Evolutionary conservation across 2,888 invertebrate species (phyloP), one percentile per base, ranked within the genome.

Genomic region (Caenorhabditis wallacei): DNA sequence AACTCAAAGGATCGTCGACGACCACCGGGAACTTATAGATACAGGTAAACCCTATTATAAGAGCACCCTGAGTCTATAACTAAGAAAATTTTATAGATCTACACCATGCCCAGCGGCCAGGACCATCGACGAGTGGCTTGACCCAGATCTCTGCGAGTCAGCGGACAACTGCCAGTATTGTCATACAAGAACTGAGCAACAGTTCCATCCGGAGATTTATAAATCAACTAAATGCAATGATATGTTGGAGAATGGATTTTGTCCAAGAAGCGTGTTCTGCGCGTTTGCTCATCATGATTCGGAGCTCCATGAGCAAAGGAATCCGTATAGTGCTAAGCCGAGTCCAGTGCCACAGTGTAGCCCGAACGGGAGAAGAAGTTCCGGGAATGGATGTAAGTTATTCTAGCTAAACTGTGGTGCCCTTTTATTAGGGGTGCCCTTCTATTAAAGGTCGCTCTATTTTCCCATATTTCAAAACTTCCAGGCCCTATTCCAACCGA

Each of bases 41-140:
- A 96, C 93, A 94, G 96, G 95, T 30, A 30, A 30, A 3, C 30
- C 30, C 30, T 30, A 5, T 30, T 30, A 30, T 30, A 30, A 30
- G 30, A 30, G 30, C 30, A 30, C 30, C 30, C 30, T 30, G n/a
- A n/a, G n/a, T n/a, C n/a, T n/a, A n/a, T n/a, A n/a, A n/a, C 30
- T 30, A 30, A 30, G 3, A 30, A 8, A 30, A 30, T 8, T 30
- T n/a, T n/a, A 8, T 8, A 30, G 30, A 30, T 95, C 98, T 88
- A 99, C 98, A 18, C 98, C 98, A 7, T 99, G 98, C 93, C 98
- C 98, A 10, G 97, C 96, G 93, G 98, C 98, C n/a, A 99, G 98
- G 93, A 97, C 97, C 5, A 85, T 82, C n/a, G 98, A 99, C 93
- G 98, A 99, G 94, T 99, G 99, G 99, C 97, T 97, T 56, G 98